Conservation (phyloP, 2,113 vertebrate genomes). For the Rhodinocichla rosea region DNA sequence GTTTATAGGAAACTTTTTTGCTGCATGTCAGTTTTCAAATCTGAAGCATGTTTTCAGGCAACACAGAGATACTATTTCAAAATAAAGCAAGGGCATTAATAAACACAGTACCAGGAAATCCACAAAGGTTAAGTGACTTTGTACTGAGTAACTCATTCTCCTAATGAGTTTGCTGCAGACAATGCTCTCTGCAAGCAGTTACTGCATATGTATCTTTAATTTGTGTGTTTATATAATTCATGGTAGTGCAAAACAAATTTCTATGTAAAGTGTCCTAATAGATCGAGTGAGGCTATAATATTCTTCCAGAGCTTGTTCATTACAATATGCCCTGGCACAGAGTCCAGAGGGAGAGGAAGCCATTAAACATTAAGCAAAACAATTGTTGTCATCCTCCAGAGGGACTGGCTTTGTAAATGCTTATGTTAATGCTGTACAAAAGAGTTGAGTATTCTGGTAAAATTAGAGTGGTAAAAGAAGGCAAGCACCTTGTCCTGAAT, state of each 20-base stretch:
- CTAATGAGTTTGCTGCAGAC: constrained; percentile 19
- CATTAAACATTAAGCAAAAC: constrained; percentile 58
- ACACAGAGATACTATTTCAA: background rate
- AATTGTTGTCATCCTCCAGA: constrained; percentile 44
- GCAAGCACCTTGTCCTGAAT: background rate
- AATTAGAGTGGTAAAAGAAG: background rate
- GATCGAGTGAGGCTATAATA: constrained; percentile 4
- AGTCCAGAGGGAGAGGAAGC: constrained; percentile 38
- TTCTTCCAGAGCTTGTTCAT: constrained; percentile 34
- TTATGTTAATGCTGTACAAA: background rate
- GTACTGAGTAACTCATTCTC: background rate
- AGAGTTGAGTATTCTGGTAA: background rate
- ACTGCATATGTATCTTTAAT: background rate
- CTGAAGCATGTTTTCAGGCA: background rate
- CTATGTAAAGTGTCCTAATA: constrained; percentile 5
- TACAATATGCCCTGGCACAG: background rate
- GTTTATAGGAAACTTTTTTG: background rate
- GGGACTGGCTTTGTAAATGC: constrained; percentile 2
- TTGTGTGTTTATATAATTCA: constrained; percentile 35
- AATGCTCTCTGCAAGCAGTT: background rate
- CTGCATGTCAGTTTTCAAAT: background rate
- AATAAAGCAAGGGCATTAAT: constrained; percentile 24
- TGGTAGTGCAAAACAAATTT: constrained; percentile 12
- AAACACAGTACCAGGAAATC: constrained; percentile 29
- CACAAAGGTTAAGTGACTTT: constrained; percentile 50